Evolutionary conservation across 2,113 vertebrate species (phyloP), one percentile per base, ranked within the genome.

Genomic region (Tragelaphus buxtoni): DNA sequence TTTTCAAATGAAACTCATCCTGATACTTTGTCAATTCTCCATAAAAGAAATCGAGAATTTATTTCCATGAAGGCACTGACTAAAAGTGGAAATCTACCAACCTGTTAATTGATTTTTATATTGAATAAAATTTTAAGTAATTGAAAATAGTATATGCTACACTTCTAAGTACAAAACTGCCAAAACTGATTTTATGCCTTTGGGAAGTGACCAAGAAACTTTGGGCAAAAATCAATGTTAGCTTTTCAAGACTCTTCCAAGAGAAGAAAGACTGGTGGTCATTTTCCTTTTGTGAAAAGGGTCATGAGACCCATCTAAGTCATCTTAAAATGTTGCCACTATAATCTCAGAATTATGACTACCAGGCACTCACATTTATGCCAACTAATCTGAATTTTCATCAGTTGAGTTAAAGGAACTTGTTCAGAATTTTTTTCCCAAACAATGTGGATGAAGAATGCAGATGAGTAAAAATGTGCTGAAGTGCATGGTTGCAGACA

Each of bases 351-450:
- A 76, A 83, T 72, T 60, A 56, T 39, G 4, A 82, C 61, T 51
- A 20, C 65, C 76, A 94, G 51, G 30, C 12, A 39, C 9, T 65
- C 35, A 69, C 7, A 39, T 90, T 87, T 84, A 85, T 74, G 53
- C 76, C 85, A 95, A 35, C 18, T 58, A 69, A 74, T 87, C 60
- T 87, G 61, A 96, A 88, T 82, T 96, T 90, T 92, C 79, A 87
- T 61, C 10, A 55, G 12, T 60, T 93, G 60, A 91, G 9, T 42
- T 95, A 45, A 45, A 80, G 55, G 16, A 85, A 85, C 72, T 47
- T 56, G 17, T 28, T 58, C 42, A 81, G 42, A 91, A 32, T 39
- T 39, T 35, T 63, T 84, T 88, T 56, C 11, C 49, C 53, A 63
- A 56, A 45, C 35, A 72, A 24, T 49, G 11, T 61, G 26, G 32